phyloP scores from a whole-genome alignment of 2,888 invertebrate species.

The Chrysolina oricalcia region DNA sequence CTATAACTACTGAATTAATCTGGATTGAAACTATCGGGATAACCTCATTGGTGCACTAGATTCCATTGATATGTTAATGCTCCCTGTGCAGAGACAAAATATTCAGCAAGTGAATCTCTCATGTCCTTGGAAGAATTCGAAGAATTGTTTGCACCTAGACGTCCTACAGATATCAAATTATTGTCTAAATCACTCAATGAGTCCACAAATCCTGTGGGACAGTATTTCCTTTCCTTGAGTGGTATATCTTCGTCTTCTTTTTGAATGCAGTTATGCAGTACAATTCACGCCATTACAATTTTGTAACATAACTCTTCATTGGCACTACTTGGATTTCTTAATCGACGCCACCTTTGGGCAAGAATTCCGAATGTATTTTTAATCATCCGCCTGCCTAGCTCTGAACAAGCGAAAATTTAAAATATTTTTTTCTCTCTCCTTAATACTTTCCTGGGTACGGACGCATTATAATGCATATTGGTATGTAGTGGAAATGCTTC shows the following conservation, averaged over 20 bases:
- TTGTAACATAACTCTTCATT: constrained; percentile 38
- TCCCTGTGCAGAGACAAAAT: constrained; percentile 24
- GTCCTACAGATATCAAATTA: constrained; percentile 11
- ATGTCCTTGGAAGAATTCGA: constrained; percentile 3
- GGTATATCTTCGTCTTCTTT: constrained; percentile 29
- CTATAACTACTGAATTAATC: constrained; percentile 3
- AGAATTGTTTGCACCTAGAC: constrained; percentile 24
- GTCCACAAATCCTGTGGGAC: constrained; percentile 27
- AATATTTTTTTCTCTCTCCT: background rate
- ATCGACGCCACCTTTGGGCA: constrained; percentile 19
- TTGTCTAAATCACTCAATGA: background rate
- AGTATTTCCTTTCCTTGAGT: constrained; percentile 7
- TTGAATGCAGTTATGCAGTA: constrained; percentile 47
- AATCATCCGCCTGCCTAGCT: background rate
- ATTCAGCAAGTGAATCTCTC: constrained; percentile 27
- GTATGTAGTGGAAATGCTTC: constrained; percentile 42
- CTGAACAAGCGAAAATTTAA: constrained; percentile 41
- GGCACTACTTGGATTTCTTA: constrained; percentile 40
- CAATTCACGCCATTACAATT: constrained; percentile 34
- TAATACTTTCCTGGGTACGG: constrained; percentile 39
- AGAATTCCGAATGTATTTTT: background rate
- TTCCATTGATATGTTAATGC: constrained; percentile 25
- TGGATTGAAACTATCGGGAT: constrained; percentile 2
- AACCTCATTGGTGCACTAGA: constrained; percentile 26
- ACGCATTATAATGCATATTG: constrained; percentile 41